These are phyloP conservation scores for Ellobius talpinus DNA, from an alignment of 2,113 vertebrate species.

Conservation along the genomic window DNA sequence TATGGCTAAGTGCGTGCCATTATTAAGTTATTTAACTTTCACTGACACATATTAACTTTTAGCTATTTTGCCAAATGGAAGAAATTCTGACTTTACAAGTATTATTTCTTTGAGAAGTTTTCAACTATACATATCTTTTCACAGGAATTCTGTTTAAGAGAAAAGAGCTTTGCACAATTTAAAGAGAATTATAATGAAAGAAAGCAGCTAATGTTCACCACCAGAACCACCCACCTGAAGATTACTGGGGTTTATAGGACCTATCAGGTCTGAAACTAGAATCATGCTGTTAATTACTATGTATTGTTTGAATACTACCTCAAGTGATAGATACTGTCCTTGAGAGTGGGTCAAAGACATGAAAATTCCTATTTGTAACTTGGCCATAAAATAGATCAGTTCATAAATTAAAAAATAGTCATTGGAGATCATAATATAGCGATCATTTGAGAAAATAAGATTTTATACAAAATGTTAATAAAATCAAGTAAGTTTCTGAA, in stretches of 20 bases:
- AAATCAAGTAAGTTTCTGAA: not conserved
- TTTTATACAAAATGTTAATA: constrained; percentile 6
- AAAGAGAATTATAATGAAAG: not conserved
- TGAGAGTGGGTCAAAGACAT: not conserved
- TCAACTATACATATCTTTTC: not conserved
- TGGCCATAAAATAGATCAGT: not conserved
- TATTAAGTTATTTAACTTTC: not conserved
- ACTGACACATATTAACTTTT: not conserved
- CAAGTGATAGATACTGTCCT: not conserved
- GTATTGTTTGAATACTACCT: not conserved
- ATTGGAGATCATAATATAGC: constrained; percentile 2
- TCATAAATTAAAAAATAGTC: not conserved
- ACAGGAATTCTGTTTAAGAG: not conserved
- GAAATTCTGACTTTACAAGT: not conserved
- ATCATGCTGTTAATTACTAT: not conserved
- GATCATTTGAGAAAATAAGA: not conserved
- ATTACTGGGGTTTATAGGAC: not conserved
- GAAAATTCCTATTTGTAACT: constrained; percentile 19
- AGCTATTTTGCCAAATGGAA: not conserved
- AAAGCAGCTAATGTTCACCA: not conserved
- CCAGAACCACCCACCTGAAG: not conserved
- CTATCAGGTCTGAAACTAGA: not conserved
- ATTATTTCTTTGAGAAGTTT: not conserved
- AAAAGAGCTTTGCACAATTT: not conserved
- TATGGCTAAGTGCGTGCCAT: not conserved